Conservation (phyloP, 2,888 invertebrate genomes). For the Eupithecia dodoneata region DNA sequence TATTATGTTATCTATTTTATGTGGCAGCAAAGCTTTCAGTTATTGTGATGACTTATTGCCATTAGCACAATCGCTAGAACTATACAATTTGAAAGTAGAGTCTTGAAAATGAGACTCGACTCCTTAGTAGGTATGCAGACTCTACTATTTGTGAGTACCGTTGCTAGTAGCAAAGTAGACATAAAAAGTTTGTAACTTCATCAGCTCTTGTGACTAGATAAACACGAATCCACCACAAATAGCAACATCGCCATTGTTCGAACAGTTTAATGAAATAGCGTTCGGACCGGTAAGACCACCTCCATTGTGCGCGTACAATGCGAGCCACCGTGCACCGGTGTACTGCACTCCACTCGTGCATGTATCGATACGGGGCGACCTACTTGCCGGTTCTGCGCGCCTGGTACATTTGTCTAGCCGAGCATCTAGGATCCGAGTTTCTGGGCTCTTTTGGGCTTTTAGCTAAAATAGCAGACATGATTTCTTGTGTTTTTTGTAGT, state of each 20-base stretch:
- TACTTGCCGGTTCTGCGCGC: conserved; percentile 51
- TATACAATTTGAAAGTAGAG: not conserved
- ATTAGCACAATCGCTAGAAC: not conserved
- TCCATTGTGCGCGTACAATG: conserved; percentile 42
- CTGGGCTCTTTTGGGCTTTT: conserved; percentile 22
- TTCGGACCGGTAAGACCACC: conserved; percentile 31
- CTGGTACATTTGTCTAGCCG: conserved; percentile 53
- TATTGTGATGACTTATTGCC: not conserved
- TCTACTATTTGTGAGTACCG: not conserved
- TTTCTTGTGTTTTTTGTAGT: conserved; percentile 12
- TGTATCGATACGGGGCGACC: conserved; percentile 51
- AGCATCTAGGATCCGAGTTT: conserved; percentile 44
- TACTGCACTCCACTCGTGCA: conserved; percentile 28
- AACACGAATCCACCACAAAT: conserved; percentile 4
- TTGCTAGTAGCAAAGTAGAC: not conserved
- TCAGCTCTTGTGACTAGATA: not conserved
- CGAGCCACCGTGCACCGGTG: conserved; percentile 45
- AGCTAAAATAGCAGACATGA: conserved; percentile 6
- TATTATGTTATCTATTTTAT: not conserved
- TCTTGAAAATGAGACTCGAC: not conserved
- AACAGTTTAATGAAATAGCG: conserved; percentile 28
- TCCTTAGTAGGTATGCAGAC: not conserved
- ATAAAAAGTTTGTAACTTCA: not conserved
- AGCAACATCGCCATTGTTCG: conserved; percentile 19
- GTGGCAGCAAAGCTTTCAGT: not conserved